Evolutionary conservation across 23 tunicate species (phyloP), one percentile per base, ranked within the genome.

Genomic region (Clavelina lepadiformis): DNA sequence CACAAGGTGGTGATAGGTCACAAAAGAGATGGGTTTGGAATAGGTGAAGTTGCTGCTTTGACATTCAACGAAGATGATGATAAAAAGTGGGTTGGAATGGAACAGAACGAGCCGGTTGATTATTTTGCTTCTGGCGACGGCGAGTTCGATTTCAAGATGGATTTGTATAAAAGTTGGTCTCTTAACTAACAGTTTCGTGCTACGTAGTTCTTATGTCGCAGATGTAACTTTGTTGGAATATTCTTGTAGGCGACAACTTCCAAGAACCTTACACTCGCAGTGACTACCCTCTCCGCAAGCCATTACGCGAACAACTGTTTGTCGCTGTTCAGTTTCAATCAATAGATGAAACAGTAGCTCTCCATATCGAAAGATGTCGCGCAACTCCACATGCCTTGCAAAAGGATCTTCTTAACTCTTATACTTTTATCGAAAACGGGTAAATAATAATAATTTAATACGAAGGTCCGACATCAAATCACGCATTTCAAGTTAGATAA

Each of bases 381-480:
- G 87, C 71, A n/a, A 52, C 71, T 5, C 71, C 87, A 0, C 28
- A 70, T 44, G 38, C 27, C 33, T 28, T 20, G 6, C 21, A 25
- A 5, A 33, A 32, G 0, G n/a, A 34, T 15, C 26, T 4, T 7
- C 73, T 54, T 4, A 46, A 33, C 51, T 55, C 34, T 3, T 80
- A 80, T 54, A 33, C 64, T n/a, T 80, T 80, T 38, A 80, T 80
- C 19, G 71, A 80, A 18, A 68, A 59, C 28, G 79, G 87, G 87
- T 77, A 52, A 76, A 33, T 55, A 11, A 24, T 18, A 41, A 15
- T 41, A 15, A 27, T 54, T 13, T 18, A 20, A 13, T 18, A 54
- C 21, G 21, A 13, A 20, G 7, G 7, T 54, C 23, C n/a, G n/a
- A 6, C 49, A 27, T 11, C 8, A 8, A 2, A n/a, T n/a, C n/a